Base-by-base conservation (phyloP, 2,797 vertebrate genomes). In the Pteropus rufus region DNA sequence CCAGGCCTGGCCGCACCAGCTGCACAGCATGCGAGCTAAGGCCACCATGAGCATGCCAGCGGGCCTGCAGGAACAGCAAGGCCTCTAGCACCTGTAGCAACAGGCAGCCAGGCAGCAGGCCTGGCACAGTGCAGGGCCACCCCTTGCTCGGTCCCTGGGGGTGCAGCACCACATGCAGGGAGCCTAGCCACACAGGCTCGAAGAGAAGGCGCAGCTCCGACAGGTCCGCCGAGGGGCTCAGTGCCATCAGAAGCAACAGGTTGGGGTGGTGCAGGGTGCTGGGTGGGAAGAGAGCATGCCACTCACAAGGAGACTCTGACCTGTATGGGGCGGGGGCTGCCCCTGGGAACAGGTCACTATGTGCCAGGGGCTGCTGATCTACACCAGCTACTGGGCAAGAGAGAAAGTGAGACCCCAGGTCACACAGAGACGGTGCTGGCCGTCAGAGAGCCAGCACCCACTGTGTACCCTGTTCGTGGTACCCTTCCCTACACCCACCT, bases 1-100 rank as follows among this genome's bases (percentile, higher is more conserved):
- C 98, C 18, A 98, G 96, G 21, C 96, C 95, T 1, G 98, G 98
- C 64, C 96, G 81, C 11, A 98, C 98, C 36, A 99, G 95, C 93
- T 99, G 96, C 46, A 99, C 97, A 0, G 98, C 98, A 15, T 99
- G 98, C 31, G 98, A 99, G 44, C 98, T 98, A 36, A 99, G 98
- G 12, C 97, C 92, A 0, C 98, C 97, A 10, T 99, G 98, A 54
- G 98, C 98, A 56, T 97, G 95, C 23, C 96, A 95, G 29, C 77
- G 96, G 24, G 94, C 77, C 69, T 99, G 98, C 87, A 99, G 97
- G 97, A 98, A 98, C 44, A 97, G 85, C 91, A 99, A 97, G 5
- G 98, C 98, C 46, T 98, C 98, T 75, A 98, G 98, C 70, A 98
- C 98, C 96, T 99, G 99, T 70, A 98, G 79, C 49, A 98, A 92